Conservation (phyloP, 2,888 invertebrate species). For the Xylota segnis region DNA sequence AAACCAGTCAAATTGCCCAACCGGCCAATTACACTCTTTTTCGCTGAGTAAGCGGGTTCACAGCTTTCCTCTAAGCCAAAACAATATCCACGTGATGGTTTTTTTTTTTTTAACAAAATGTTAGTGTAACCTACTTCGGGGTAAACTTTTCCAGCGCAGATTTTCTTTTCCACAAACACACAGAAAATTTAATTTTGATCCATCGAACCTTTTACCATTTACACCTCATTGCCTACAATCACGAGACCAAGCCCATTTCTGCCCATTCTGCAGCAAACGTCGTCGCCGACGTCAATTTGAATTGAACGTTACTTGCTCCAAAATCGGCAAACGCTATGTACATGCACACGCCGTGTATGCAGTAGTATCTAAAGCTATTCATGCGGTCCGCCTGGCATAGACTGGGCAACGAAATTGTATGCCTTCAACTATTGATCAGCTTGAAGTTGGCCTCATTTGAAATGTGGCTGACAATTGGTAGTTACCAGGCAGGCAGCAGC, state of each 20-base stretch:
- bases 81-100: neutral
- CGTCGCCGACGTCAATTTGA: conserved; percentile 65
- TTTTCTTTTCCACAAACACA: conserved; percentile 42
- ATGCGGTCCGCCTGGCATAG: conserved; percentile 21
- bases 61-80: neutral
- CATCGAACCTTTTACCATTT: conserved; percentile 66
- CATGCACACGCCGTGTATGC: conserved; percentile 30
- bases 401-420: conserved; percentile 59
- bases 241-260: conserved; percentile 70
- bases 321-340: conserved; percentile 55
- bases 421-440: conserved; percentile 69
- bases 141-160: conserved; percentile 4
- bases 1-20: neutral
- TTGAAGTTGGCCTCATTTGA: conserved; percentile 71
- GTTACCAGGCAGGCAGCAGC: conserved; percentile 34
- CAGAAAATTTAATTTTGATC: conserved; percentile 26
- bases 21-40: neutral
- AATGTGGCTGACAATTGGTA: conserved; percentile 71
- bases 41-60: neutral
- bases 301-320: conserved; percentile 73
- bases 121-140: conserved; percentile 11
- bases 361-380: conserved; percentile 13
- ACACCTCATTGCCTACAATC: conserved; percentile 71
- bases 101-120: neutral
- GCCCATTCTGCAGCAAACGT: conserved; percentile 44